Evolutionary conservation across 2,888 invertebrate genomes (phyloP), one percentile per base, ranked within the genome.

Genomic region (Drosophila greeni): DNA sequence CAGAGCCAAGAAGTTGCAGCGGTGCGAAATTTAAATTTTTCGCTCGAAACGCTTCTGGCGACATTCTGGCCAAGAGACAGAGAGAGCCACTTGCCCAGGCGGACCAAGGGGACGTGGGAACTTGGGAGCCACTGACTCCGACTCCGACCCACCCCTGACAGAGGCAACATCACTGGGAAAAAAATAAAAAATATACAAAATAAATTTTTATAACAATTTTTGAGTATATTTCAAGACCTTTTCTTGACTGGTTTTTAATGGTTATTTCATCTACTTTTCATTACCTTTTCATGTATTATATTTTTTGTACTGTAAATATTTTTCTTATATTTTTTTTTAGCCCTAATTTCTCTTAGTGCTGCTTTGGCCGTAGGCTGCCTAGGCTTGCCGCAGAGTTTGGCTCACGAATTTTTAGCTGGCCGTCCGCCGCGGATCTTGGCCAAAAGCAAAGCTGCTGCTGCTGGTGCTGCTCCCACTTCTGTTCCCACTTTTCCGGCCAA

Each of bases 11-110:
- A 74, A 82, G 67, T 59, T 70, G 68, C 83, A 75, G 68, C 83
- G 84, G 85, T 82, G 83, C 84, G 80, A 82, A 85, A 85, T 84
- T 85, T 82, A 84, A 84, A 85, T 84, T 82, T 56, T 77, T 82
- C 81, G 72, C 84, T 84, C 70, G 85, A 84, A 84, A 80, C 75
- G 85, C 85, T 85, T 83, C 85, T 84, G 82, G 84, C 82, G 85
- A 83, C 81, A 82, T 83, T 83, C 55, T 51, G 40, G 45, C 23
- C 40, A 14, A 40, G 23, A 39, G 37, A 18, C 11, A 37, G 37
- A 37, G 3, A 3, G 37, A 36, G 9, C 26, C 64, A 64, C 61
- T 68, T 70, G 70, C 61, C 53, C n/a, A 9, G n/a, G 34, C 20
- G 26, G 64, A 60, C 39, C 14, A 29, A 39, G 52, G 66, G 66